Base-by-base conservation (phyloP, 2,113 vertebrate species). In the Periophthalmus modestus region DNA sequence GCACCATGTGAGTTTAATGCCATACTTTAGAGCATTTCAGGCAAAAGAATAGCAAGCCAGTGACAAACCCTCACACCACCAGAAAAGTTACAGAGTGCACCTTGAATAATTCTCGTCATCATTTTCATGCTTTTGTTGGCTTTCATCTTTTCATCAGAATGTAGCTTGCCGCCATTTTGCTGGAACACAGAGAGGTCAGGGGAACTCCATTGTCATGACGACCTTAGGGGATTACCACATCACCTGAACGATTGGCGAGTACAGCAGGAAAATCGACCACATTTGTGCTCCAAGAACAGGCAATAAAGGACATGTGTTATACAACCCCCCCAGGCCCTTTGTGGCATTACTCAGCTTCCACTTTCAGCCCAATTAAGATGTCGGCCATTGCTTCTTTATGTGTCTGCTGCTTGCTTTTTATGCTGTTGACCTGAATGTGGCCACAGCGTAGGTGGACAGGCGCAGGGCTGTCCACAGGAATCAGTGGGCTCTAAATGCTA, bases 401-500 rank as follows among this genome's bases (percentile, higher is more conserved):
- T 75, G 82, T 76, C 68, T 74, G 57, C 73, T 48, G 72, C 76
- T 73, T 59, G 13, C 23, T 28, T 59, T 80, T 77, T 59, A 69
- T 79, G 76, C 59, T 54, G 69, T 77, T 89, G 85, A 87, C 69
- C 80, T 72, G 62, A 77, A 82, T 75, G 69, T 79, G 75, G 76
- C 72, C 57, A 48, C 28, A 10, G 87, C 75, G 85, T 89, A 83
- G 91, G 91, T 79, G 84, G 84, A 91, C 81, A 86, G 72, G 75
- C 80, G 50, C 76, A 85, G 69, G 73, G 63, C 68, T 86, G 87
- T 88, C 78, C 66, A 72, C 81, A 82, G 83, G 82, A 91, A 92
- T 92, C 89, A 86, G 90, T 90, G 77, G 71, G 72, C 76, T 85
- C 78, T 81, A 87, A 88, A 86, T 85, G 86, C 80, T 85, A 88